phyloP scores from a whole-genome alignment of 2,888 invertebrate species.

The Meghimatium bilineatum region DNA sequence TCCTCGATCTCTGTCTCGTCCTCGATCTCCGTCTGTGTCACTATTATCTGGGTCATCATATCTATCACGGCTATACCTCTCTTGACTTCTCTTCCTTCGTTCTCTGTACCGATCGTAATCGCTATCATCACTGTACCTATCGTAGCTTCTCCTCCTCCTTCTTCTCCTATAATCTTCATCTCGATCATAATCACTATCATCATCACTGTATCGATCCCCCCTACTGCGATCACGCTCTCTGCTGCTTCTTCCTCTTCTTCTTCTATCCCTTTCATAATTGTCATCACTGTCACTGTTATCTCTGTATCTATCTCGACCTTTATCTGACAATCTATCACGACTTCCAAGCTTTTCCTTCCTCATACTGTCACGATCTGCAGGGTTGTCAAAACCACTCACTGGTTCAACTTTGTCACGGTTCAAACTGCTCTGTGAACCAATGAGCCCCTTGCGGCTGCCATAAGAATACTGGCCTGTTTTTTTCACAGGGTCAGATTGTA shows the following conservation, averaged over 20 bases:
- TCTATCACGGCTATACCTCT: conserved; percentile 1
- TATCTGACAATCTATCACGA: neutral
- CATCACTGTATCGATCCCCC: conserved; percentile 27
- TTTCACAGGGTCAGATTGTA: conserved; percentile 13
- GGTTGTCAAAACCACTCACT: neutral
- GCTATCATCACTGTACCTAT: conserved; percentile 44
- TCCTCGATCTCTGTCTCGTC: neutral
- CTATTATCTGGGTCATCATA: conserved; percentile 2
- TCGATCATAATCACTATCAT: conserved; percentile 32
- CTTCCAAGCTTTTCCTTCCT: conserved; percentile 2
- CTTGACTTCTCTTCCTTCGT: conserved; percentile 32
- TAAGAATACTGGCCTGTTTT: conserved; percentile 32
- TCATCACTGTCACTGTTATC: conserved; percentile 8
- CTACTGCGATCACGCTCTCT: conserved; percentile 8
- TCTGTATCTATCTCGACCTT: neutral
- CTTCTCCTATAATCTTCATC: neutral
- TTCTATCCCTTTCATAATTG: neutral
- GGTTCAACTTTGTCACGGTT: conserved; percentile 23
- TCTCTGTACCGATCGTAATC: conserved; percentile 36
- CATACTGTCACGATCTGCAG: neutral
- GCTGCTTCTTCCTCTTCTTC: conserved; percentile 7
- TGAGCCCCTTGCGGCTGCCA: conserved; percentile 11
- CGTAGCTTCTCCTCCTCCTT: conserved; percentile 27
- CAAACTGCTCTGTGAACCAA: conserved; percentile 28
- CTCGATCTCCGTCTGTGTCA: neutral